Evolutionary conservation across 1,140 invertebrate species (phyloP).

Genomic region (Penaeus vannamei): DNA sequence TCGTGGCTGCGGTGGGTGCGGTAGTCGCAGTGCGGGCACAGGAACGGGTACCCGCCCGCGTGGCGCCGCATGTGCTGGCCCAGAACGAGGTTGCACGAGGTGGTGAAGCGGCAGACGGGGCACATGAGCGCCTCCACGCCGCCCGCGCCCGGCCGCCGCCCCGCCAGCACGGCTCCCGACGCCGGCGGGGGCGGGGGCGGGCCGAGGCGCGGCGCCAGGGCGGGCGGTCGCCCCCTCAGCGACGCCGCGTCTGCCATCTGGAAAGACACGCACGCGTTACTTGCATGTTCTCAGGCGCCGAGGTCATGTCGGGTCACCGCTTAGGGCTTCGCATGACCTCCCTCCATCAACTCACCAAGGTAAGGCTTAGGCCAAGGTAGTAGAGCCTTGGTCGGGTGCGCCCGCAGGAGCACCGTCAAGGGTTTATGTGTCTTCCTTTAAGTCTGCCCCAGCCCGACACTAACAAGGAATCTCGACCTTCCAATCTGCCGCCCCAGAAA

Average conservation of each 20-base stretch:
- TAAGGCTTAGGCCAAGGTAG: no score
- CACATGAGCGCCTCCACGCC: not conserved
- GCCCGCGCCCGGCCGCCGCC: not conserved
- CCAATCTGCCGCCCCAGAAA: no score
- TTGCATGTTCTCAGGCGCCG: not conserved
- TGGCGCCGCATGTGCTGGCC: slow-evolving; percentile 43
- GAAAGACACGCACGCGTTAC: slow-evolving; percentile 59
- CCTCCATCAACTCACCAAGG: no score
- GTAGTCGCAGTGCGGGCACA: slow-evolving; percentile 54
- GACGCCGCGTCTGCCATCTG: slow-evolving; percentile 48
- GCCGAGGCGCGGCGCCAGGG: not conserved
- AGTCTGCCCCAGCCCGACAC: no score
- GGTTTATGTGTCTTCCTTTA: no score
- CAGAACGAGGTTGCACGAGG: slow-evolving; percentile 20
- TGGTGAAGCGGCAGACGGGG: slow-evolving; percentile 33
- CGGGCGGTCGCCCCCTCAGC: slow-evolving; percentile 32
- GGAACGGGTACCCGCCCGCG: slow-evolving; percentile 32
- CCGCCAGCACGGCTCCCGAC: not conserved
- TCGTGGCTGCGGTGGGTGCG: slow-evolving; percentile 51
- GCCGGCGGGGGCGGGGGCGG: not conserved
- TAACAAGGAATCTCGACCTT: no score
- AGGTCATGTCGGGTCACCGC: no score
- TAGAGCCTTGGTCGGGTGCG: no score
- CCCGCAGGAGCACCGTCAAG: no score
- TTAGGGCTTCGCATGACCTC: no score